A percentile compares a stretch with the other conserved stretches of the same genome.
Evolutionary conservation across 92 coral and sea anemone species (phyloP).

Genomic region (Epizoanthus fatuus): DNA sequence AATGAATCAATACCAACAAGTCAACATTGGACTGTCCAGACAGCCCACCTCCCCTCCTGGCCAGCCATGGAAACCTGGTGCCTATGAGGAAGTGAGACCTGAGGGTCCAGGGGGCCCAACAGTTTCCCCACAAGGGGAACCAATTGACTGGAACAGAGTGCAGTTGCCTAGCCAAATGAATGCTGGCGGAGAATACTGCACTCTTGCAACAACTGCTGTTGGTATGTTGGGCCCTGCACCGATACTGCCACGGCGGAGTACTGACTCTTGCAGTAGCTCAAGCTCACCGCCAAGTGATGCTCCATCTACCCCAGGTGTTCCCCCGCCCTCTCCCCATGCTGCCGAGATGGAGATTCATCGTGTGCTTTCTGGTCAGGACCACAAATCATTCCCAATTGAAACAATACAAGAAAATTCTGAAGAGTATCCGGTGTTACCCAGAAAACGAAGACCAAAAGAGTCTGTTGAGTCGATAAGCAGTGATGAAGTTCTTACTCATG

Average conservation of each 20-base stretch:
- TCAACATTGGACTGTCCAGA: conserved; percentile 20
- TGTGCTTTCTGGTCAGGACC: conserved; percentile 54
- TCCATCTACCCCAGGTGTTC: conserved; percentile 80
- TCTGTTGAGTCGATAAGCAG: conserved; percentile 23
- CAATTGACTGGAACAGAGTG: conserved; percentile 71
- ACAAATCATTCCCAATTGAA: conserved; percentile 13
- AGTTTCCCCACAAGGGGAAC: conserved; percentile 58
- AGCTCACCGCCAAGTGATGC: conserved; percentile 66
- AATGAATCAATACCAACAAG: conserved; percentile 66
- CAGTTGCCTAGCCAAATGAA: conserved; percentile 31
- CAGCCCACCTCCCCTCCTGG: conserved; percentile 40
- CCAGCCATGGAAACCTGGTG: conserved; percentile 40
- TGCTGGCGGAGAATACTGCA: conserved; percentile 82
- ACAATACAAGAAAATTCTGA: conserved; percentile 49
- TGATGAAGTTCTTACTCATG: conserved; percentile 10
- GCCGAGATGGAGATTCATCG: conserved; percentile 85
- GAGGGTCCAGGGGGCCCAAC: conserved; percentile 89
- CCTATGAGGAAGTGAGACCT: conserved; percentile 82
- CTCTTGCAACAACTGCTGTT: conserved; percentile 67
- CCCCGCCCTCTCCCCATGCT: conserved; percentile 91
- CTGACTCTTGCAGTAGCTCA: conserved; percentile 52
- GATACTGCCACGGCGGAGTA: conserved; percentile 28
- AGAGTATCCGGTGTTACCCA: conserved; percentile 19
- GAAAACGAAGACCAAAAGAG: conserved; percentile 21
- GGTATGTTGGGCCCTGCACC: conserved; percentile 64